Base-by-base conservation (phyloP, 1,140 invertebrate genomes). In the Caerostris darwini region DNA sequence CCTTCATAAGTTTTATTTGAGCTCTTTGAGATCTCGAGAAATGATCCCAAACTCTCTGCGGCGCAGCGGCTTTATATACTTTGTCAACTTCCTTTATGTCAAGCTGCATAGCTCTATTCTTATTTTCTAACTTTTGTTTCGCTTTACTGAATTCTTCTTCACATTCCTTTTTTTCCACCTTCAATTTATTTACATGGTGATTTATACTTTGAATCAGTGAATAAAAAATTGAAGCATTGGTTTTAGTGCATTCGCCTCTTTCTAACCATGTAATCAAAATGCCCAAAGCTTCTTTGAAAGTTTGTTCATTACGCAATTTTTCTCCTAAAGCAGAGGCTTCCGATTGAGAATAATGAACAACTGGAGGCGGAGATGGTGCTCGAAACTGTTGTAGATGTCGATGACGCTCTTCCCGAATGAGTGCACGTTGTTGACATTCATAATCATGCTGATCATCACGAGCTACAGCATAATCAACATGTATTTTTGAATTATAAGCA, bases 11-110 rank as follows among this genome's bases (percentile, higher is more conserved):
- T 96, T 99, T 98, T 96, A 99, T 98, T 97, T 99, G 99, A 97
- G 99, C 99, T 96, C 98, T 97, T 97, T 99, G 99, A 95, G 98
- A 98, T 97, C 99, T 99, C 96, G 98, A 99, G 97, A 99, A 99
- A 97, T 99, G 98, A 97, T 99, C 99, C 99, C 98, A 99, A 96
- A 98, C 98, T 96, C 99, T 99, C 97, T 99, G 99, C 97, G 99
- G 98, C 96, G 97, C 98, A 96, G 98, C 98, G 95, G 98, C 97
- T 96, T 97, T 97, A 97, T 99, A 99, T 96, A 99, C 98, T 97
- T 98, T 98, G 97, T 99, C 98, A 97, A 99, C 99, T 97, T 99
- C 98, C 98, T 97, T 97, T 98, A 98, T 98, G 97, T 99, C 98
- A 95, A 97, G 97, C 4, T 98, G 96, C 86, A 98, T 97, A 95